Conservation (phyloP, 2,797 vertebrate species). For the Rhinella marina region DNA sequence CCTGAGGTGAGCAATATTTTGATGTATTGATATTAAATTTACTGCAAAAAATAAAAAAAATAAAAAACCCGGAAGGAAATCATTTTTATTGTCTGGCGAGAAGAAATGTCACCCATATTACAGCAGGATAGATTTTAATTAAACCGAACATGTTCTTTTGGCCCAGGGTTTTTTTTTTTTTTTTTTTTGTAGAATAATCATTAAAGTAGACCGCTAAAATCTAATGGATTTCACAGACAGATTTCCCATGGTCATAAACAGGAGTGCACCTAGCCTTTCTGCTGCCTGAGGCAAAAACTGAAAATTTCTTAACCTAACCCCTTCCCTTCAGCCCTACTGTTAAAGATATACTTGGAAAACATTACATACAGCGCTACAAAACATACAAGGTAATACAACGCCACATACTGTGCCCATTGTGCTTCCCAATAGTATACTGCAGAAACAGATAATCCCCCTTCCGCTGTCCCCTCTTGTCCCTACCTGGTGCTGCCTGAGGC, state of each 20-base stretch:
- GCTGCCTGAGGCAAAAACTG: too few relatives aligned
- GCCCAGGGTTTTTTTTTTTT: neutral
- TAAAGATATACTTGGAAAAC: too few relatives aligned
- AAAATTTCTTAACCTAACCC: too few relatives aligned
- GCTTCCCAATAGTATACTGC: too few relatives aligned
- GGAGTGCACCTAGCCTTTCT: too few relatives aligned
- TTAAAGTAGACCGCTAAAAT: neutral
- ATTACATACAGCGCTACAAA: too few relatives aligned
- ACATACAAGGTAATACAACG: too few relatives aligned
- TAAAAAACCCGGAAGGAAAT: neutral
- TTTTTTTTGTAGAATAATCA: neutral
- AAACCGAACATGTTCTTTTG: neutral
- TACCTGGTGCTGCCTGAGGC: too few relatives aligned
- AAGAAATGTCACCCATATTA: neutral
- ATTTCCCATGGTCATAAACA: neutral
- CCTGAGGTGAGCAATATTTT: slow-evolving; percentile 23
- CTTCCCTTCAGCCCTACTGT: too few relatives aligned
- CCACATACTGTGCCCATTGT: too few relatives aligned
- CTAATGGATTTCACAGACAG: neutral
- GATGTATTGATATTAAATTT: slow-evolving; percentile 29
- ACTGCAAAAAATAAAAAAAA: neutral
- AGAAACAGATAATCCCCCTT: too few relatives aligned
- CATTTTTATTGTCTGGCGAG: neutral
- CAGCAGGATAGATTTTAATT: neutral
- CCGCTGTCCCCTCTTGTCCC: too few relatives aligned